Evolutionary conservation across 2,888 invertebrate genomes (phyloP).

Genomic region (Torymus aiolomorphi): DNA sequence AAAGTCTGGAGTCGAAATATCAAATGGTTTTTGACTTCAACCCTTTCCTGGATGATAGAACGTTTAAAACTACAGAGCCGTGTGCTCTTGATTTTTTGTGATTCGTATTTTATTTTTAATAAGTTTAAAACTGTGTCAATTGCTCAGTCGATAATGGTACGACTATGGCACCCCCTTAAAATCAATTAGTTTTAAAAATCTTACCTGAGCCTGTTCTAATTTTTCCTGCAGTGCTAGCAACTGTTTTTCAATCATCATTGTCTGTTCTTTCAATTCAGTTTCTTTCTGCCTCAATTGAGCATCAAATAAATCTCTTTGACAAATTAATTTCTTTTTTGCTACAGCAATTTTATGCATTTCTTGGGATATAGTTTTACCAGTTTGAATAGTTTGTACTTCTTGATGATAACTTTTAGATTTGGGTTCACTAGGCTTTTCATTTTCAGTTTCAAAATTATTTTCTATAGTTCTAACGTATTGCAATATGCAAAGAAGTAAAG

Average conservation of each 20-base stretch:
- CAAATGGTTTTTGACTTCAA: no score
- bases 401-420: conserved; percentile 42
- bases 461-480: conserved; percentile 61
- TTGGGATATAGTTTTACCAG: conserved; percentile 43
- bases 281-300: conserved; percentile 67
- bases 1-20: no score
- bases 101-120: no score
- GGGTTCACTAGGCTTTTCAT: conserved; percentile 11
- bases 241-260: conserved; percentile 66
- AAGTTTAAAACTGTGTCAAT: no score
- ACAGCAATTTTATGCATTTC: conserved; percentile 58
- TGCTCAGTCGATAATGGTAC: no score
- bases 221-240: conserved; percentile 65
- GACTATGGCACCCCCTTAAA: no score
- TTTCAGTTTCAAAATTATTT: conserved; percentile 29
- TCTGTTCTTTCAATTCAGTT: conserved; percentile 66
- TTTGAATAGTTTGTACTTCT: conserved; percentile 56
- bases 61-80: no score
- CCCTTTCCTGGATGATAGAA: no score
- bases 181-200: neutral
- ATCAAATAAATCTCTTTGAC: conserved; percentile 68
- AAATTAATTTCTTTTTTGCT: conserved; percentile 66
- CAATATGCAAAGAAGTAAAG: conserved; percentile 70
- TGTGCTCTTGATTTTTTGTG: no score
- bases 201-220: conserved; percentile 69